Evolutionary conservation across 2,888 invertebrate species (phyloP).

Genomic region (Noctua fimbriata): DNA sequence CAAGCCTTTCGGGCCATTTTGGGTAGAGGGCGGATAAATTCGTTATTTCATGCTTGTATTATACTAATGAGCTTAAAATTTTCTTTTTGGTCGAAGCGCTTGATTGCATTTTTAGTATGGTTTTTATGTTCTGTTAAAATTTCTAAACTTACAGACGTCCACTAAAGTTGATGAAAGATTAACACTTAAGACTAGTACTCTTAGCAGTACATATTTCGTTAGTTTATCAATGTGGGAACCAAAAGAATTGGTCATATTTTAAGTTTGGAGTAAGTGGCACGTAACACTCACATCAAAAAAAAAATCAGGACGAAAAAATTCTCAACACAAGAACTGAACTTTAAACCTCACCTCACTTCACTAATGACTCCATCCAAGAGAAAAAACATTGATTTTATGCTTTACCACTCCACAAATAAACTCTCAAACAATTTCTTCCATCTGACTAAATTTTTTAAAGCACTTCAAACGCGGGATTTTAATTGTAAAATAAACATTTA

Average conservation of each 20-base stretch:
- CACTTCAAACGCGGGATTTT: slow-evolving; percentile 38
- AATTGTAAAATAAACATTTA: slow-evolving; percentile 53
- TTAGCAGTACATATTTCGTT: not conserved
- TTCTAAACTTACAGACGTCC: not conserved
- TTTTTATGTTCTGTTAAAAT: not conserved
- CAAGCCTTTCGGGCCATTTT: slow-evolving; percentile 11
- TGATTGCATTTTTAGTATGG: not conserved
- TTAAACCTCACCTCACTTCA: not conserved
- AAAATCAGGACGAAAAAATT: not conserved
- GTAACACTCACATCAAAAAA: not conserved
- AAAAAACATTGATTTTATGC: slow-evolving; percentile 4
- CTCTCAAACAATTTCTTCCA: not conserved
- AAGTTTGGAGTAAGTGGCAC: not conserved
- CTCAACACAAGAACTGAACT: not conserved
- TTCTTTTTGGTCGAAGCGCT: not conserved
- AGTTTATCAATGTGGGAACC: not conserved
- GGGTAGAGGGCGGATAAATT: slow-evolving; percentile 8
- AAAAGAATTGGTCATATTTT: not conserved
- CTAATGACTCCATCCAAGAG: not conserved
- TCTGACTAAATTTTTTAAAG: slow-evolving; percentile 33
- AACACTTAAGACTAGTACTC: not conserved
- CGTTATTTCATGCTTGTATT: slow-evolving; percentile 25
- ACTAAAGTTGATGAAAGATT: not conserved
- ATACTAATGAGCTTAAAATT: slow-evolving; percentile 43
- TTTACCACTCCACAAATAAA: slow-evolving; percentile 21